Evolutionary conservation across 2,113 vertebrate genomes (phyloP).

Genomic region (Chroicocephalus ridibundus): DNA sequence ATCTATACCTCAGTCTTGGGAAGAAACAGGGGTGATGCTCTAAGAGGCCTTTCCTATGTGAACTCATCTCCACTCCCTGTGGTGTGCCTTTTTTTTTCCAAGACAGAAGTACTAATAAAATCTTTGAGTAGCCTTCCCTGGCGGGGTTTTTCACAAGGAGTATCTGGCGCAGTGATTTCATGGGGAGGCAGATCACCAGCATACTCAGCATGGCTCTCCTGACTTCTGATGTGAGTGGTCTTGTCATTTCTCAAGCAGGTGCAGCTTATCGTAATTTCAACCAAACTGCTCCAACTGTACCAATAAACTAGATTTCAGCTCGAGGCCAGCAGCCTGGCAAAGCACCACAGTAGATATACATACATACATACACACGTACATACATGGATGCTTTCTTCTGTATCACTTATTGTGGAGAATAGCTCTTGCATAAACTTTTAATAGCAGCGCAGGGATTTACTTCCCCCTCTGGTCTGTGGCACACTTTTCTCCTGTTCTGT

Average conservation of each 20-base stretch:
- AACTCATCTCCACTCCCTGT: background rate
- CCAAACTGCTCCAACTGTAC: background rate
- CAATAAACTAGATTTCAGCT: background rate
- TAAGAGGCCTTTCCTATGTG: background rate
- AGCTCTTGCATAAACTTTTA: constrained; percentile 65
- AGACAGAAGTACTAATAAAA: background rate
- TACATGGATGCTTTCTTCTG: background rate
- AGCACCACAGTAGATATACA: background rate
- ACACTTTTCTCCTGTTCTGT: constrained; percentile 64
- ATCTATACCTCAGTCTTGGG: background rate
- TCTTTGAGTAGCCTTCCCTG: background rate
- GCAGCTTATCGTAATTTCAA: background rate
- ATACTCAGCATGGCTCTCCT: fast-evolving
- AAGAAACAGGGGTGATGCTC: background rate
- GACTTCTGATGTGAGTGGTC: background rate
- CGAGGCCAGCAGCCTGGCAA: background rate
- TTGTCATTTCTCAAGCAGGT: constrained; percentile 35
- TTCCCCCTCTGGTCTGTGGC: constrained; percentile 60
- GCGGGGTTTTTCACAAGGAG: background rate
- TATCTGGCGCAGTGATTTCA: background rate
- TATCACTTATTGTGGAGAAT: background rate
- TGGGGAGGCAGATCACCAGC: background rate
- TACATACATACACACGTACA: fast-evolving
- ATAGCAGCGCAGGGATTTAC: background rate
- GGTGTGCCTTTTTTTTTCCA: background rate